phyloP scores from a whole-genome alignment of 1,140 invertebrate species.

The Zaprionus kolodkinae region DNA sequence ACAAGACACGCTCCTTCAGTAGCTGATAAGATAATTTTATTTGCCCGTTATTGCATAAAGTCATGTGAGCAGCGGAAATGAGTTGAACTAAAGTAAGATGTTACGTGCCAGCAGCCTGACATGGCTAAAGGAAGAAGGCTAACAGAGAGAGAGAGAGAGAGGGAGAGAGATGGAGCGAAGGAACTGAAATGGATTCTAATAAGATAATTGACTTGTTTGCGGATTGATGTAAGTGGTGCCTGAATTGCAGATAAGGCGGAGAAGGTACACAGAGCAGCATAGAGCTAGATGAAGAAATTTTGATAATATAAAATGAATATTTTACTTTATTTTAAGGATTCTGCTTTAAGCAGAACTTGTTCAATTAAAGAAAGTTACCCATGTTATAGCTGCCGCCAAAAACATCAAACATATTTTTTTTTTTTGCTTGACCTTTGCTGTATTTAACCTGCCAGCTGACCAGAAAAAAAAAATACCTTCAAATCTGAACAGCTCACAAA shows the following conservation, averaged over 20 bases:
- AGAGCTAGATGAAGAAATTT: background rate
- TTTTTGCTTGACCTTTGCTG: conserved; percentile 43
- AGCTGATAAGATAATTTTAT: conserved; percentile 82
- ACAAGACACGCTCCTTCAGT: conserved; percentile 60
- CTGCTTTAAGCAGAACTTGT: background rate
- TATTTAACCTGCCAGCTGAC: background rate
- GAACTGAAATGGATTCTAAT: conserved; percentile 59
- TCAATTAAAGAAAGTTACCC: no score
- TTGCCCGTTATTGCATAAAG: conserved; percentile 81
- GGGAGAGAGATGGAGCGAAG: background rate
- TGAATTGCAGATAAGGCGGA: background rate
- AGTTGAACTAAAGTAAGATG: conserved; percentile 77
- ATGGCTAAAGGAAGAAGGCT: background rate
- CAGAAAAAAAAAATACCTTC: conserved; percentile 6
- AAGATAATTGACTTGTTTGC: conserved; percentile 66
- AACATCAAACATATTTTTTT: conserved; percentile 39
- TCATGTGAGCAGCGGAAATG: conserved; percentile 78
- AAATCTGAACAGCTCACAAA: conserved; percentile 45
- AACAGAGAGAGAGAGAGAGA: background rate
- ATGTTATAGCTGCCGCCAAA: conserved; percentile 19
- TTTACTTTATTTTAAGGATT: no score
- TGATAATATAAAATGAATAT: background rate
- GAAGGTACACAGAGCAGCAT: background rate
- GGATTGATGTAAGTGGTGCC: conserved; percentile 40
- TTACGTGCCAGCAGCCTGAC: conserved; percentile 54